Evolutionary conservation across 2,888 invertebrate genomes (phyloP).

Genomic region (Rhopalosiphum nymphaeae): DNA sequence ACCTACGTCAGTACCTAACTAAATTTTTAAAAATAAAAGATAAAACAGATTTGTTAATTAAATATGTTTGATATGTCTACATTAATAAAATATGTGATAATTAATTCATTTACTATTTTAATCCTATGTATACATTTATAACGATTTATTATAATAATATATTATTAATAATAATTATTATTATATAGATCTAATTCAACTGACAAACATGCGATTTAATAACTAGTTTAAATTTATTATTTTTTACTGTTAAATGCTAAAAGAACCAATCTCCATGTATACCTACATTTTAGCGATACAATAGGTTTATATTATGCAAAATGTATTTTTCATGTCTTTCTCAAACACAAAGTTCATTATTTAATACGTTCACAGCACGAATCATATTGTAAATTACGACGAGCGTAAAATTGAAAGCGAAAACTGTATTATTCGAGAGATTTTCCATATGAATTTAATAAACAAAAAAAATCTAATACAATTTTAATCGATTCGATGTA

Average conservation of each 20-base stretch:
- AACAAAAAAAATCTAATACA: conserved; percentile 17
- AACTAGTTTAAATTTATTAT: not conserved
- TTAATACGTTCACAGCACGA: not conserved
- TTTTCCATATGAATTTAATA: conserved; percentile 1
- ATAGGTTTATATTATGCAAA: not conserved
- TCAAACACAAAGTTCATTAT: conserved; percentile 34
- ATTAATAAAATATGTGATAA: not conserved
- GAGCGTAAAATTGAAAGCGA: not conserved
- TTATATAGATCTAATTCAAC: not conserved
- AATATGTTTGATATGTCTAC: not conserved
- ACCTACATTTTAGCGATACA: not conserved
- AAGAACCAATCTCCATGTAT: not conserved
- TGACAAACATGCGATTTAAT: not conserved
- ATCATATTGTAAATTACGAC: not conserved
- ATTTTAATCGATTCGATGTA: conserved; percentile 33
- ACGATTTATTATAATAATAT: not conserved
- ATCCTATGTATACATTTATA: not conserved
- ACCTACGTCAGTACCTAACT: not conserved
- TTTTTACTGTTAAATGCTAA: not conserved
- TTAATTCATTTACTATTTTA: not conserved
- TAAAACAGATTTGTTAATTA: not conserved
- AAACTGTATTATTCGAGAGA: not conserved
- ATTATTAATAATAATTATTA: not conserved
- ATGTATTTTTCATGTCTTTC: not conserved
- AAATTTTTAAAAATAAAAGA: not conserved